Evolutionary conservation across 1,140 invertebrate genomes (phyloP), one percentile per base, ranked within the genome.

Genomic region (Archegozetes longisetosus): DNA sequence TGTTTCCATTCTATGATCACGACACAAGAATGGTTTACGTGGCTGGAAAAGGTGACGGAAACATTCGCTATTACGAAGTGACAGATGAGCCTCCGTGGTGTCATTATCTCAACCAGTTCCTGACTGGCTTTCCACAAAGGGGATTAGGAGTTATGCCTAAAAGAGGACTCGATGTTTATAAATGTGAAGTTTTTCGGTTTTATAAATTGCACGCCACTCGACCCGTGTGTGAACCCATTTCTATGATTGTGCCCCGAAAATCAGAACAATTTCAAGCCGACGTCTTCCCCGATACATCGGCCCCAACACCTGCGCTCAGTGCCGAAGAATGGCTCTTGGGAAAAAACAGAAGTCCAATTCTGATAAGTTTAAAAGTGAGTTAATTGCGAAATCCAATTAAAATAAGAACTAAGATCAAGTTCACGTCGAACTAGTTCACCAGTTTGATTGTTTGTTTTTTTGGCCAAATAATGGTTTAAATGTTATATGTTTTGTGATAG

Each of bases 41-140:
- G 25, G 83, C 83, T 50, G 85, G 84, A 61, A 88, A 88, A 77
- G 84, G 90, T 1, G 90, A 94, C 70, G 88, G 90, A 9, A 93
- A 90, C 68, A 93, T 96, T 62, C 78, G 90, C 9, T 96, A 94
- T 72, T 95, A 91, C 73, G 91, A 96, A 75, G 80, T 94, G 24
- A 84, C 84, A 0, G 81, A 88, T 65, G 84, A 89, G 64, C 72
- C 80, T 1, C 88, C 89, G 0, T 91, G 83, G 72, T 77, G 88
- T 60, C 84, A 92, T 73, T 95, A 86, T 71, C 78, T 96, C 1
- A 91, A 84, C 70, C 87, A 91, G 68, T 94, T 86, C 72, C 79
- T 90, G n/a, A 92, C 90, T 14, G 85, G 87, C 2, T 82, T 82
- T 69, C 87, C 88, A 55, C 87, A 90, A 72, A 78, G 89, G 69